phyloP scores from a whole-genome alignment of 2,113 vertebrate species.

The Oreocharis arfaki region DNA sequence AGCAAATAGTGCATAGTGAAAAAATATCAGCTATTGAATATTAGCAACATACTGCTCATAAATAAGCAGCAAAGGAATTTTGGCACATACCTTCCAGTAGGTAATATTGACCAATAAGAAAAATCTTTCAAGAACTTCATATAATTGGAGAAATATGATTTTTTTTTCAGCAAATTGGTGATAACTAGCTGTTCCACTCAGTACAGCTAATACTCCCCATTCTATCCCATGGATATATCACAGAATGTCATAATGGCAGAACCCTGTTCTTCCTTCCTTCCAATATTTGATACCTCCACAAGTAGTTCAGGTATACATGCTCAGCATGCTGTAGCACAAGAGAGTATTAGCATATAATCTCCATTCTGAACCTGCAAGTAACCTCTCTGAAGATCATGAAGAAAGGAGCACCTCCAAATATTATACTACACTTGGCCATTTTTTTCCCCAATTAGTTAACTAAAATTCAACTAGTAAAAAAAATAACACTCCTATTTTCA shows the following conservation, averaged over 20 bases:
- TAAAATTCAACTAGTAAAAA: not conserved
- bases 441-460: not conserved
- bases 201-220: not conserved
- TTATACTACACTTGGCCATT: not conserved
- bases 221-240: not conserved
- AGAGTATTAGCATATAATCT: not conserved
- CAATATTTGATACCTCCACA: not conserved
- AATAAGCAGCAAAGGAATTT: not conserved
- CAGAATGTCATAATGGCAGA: not conserved
- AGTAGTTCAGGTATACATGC: not conserved
- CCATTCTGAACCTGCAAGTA: not conserved
- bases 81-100: not conserved
- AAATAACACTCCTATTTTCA: not conserved
- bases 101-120: not conserved
- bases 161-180: not conserved
- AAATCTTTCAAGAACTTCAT: not conserved
- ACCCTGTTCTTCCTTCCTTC: not conserved
- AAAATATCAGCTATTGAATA: not conserved
- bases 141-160: not conserved
- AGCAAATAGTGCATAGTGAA: not conserved
- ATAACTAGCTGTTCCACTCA: not conserved
- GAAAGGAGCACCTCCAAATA: not conserved
- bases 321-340: not conserved
- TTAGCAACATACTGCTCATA: not conserved
- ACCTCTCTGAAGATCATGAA: not conserved